Evolutionary conservation across 2,888 invertebrate species (phyloP).

Genomic region (Drosophila hamatofila): DNA sequence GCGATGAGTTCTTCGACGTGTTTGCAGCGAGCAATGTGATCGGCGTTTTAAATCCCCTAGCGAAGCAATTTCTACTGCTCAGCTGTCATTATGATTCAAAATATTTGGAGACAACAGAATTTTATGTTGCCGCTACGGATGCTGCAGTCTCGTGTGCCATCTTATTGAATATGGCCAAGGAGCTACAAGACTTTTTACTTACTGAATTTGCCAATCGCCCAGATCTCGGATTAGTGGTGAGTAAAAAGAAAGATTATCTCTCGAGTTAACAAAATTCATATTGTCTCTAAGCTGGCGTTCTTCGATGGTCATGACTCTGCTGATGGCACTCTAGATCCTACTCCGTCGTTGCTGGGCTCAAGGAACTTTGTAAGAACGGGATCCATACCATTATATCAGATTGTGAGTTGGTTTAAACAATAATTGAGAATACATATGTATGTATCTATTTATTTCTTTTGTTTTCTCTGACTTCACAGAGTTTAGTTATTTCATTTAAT

Average conservation of each 20-base stretch:
- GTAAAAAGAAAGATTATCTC: neutral
- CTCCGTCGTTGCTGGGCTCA: constrained; percentile 97
- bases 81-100: constrained; percentile 93
- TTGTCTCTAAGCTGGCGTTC: constrained; percentile 91
- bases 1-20: constrained; percentile 73
- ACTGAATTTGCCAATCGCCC: constrained; percentile 39
- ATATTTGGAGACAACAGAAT: constrained; percentile 85
- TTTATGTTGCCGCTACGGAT: constrained; percentile 90
- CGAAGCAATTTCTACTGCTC: constrained; percentile 88
- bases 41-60: constrained; percentile 89
- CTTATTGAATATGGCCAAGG: constrained; percentile 91
- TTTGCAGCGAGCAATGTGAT: constrained; percentile 87
- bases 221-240: constrained; percentile 47
- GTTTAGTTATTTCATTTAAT: constrained; percentile 94
- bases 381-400: constrained; percentile 85
- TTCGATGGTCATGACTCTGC: constrained; percentile 99
- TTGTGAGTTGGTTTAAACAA: constrained; percentile 86
- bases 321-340: constrained; percentile 90
- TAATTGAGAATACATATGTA: neutral
- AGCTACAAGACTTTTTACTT: constrained; percentile 86
- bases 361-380: constrained; percentile 92
- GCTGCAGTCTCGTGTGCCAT: constrained; percentile 98
- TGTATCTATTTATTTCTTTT: constrained; percentile 86
- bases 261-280: constrained; percentile 73
- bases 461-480: constrained; percentile 85